phyloP scores from a whole-genome alignment of 2,888 invertebrate genomes.

The Merodon equestris region DNA sequence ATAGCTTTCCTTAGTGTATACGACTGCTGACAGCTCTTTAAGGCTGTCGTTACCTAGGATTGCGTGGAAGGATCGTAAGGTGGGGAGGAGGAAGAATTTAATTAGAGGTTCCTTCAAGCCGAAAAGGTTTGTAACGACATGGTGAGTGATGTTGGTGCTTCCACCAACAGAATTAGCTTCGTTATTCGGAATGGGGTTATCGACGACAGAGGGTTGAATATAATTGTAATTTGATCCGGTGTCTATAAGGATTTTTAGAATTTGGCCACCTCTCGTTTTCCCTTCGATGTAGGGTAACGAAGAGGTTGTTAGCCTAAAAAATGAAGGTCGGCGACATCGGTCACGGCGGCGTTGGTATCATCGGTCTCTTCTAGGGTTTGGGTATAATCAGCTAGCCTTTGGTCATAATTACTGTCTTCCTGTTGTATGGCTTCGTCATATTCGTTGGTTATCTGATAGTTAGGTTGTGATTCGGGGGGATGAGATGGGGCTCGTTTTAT shows the following conservation, averaged over 20 bases:
- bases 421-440: constrained; percentile 5
- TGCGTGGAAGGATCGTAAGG: constrained; percentile 32
- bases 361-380: neutral
- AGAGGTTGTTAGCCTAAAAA: constrained; percentile 1
- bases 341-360: no score
- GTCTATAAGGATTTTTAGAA: neutral
- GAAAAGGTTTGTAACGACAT: constrained; percentile 2
- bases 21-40: constrained; percentile 31
- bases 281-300: constrained; percentile 2
- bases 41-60: constrained; percentile 44
- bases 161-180: constrained; percentile 17
- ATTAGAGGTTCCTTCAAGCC: constrained; percentile 1
- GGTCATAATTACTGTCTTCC: constrained; percentile 8
- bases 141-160: constrained; percentile 3
- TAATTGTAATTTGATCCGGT: constrained; percentile 10
- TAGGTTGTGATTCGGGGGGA: constrained; percentile 2
- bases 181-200: neutral
- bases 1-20: constrained; percentile 24
- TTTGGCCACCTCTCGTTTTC: neutral
- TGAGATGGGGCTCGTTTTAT: neutral
- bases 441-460: constrained; percentile 6
- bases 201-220: constrained; percentile 5
- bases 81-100: constrained; percentile 41
- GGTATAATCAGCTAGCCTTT: constrained; percentile 6
- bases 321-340: neutral